These are phyloP conservation scores for human DNA, from an alignment of 2,113 vertebrate genomes.

Conservation along the genomic window DNA sequence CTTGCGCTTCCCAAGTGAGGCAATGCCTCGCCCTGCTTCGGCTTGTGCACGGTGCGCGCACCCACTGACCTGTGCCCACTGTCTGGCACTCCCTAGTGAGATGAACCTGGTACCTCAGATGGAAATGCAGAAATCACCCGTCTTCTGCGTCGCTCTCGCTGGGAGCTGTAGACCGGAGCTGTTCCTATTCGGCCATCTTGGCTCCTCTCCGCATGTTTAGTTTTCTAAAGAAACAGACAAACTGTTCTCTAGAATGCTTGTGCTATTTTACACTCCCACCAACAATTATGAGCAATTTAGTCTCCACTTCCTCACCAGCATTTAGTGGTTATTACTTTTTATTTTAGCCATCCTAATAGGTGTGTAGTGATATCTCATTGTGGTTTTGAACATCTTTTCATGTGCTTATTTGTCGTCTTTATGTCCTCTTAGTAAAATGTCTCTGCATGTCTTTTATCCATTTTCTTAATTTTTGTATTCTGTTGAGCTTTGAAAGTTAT, in stretches of 20 bases:
- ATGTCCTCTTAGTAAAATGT: background rate
- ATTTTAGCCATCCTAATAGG: background rate
- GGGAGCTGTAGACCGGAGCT: too few species aligned
- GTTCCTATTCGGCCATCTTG: too few species aligned
- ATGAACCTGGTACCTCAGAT: too few species aligned
- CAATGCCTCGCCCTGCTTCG: too few species aligned
- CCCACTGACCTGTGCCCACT: too few species aligned
- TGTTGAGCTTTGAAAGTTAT: background rate
- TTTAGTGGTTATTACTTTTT: background rate
- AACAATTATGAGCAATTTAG: background rate
- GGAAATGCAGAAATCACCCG: too few species aligned
- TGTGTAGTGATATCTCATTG: background rate
- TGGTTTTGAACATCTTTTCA: background rate
- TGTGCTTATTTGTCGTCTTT: background rate
- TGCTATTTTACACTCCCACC: background rate
- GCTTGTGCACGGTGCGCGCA: too few species aligned
- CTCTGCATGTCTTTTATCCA: background rate
- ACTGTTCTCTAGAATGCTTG: background rate
- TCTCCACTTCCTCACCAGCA: background rate
- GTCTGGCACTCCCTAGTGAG: too few species aligned
- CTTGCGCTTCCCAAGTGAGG: too few species aligned
- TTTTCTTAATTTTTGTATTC: conserved; percentile 17
- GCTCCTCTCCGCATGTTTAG: background rate
- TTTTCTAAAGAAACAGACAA: background rate
- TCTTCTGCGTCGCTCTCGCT: too few species aligned